Evolutionary conservation across 2,113 vertebrate genomes (phyloP).

Genomic region (Ginglymostoma cirratum): DNA sequence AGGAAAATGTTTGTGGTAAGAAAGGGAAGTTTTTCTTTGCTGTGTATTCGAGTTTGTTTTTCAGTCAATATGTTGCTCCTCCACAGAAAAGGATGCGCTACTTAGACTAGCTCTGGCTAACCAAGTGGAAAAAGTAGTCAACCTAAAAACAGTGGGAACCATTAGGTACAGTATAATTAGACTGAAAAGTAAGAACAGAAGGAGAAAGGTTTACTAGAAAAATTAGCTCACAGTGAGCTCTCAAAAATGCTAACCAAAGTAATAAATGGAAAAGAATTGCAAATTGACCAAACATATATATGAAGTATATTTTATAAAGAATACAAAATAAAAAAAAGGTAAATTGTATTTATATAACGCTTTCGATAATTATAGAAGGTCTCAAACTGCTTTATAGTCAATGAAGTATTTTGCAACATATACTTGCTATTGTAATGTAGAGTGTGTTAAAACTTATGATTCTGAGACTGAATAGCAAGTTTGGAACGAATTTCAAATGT

Average conservation of each 20-base stretch:
- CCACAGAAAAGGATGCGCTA: neutral
- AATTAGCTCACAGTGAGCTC: neutral
- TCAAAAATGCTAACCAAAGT: neutral
- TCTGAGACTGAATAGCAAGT: neutral
- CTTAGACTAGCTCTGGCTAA: neutral
- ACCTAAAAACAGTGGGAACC: neutral
- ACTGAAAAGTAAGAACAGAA: neutral
- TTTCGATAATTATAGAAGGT: neutral
- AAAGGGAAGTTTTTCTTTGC: neutral
- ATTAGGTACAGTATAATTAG: neutral
- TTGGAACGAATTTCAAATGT: slow-evolving; percentile 5
- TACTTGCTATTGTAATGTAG: neutral
- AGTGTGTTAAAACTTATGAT: neutral
- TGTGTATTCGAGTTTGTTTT: neutral
- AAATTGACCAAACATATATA: neutral
- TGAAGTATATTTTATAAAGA: neutral
- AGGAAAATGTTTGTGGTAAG: slow-evolving; percentile 2
- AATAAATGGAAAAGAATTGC: neutral
- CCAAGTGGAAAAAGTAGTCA: neutral
- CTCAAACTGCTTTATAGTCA: neutral
- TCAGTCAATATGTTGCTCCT: slow-evolving; percentile 17
- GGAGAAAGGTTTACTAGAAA: neutral
- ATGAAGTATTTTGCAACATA: neutral
- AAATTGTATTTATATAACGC: neutral
- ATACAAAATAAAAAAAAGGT: neutral